Evolutionary conservation across 1,140 invertebrate species (phyloP).

Genomic region (Neodiprion lecontei): DNA sequence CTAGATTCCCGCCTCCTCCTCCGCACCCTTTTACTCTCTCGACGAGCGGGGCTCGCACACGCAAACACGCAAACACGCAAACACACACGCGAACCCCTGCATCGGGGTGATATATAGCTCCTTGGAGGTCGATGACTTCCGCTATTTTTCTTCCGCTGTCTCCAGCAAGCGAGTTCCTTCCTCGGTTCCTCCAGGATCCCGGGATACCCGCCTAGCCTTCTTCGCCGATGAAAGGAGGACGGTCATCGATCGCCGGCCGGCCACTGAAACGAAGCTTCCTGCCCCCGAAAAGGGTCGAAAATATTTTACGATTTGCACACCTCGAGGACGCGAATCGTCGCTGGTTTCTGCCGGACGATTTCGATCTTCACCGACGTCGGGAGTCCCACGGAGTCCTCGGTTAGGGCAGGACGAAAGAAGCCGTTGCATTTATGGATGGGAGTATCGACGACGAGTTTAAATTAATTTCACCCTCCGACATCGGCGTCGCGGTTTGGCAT

Average conservation of each 20-base stretch:
- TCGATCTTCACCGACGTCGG: background rate
- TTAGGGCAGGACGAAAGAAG: conserved; percentile 34
- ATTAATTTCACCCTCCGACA: conserved; percentile 46
- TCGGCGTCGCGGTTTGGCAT: conserved; percentile 36
- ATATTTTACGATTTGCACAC: background rate
- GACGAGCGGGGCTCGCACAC: conserved; percentile 31
- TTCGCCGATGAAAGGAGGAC: conserved; percentile 17
- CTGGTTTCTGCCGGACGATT: background rate
- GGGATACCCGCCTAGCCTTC: conserved; percentile 28
- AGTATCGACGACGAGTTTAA: conserved; percentile 44
- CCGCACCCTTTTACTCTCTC: conserved; percentile 45
- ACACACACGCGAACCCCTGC: conserved; percentile 36
- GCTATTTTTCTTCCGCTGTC: conserved; percentile 76
- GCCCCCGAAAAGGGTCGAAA: background rate
- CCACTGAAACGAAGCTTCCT: background rate
- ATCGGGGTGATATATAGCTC: conserved; percentile 71
- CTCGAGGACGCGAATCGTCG: background rate
- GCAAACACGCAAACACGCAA: conserved; percentile 27
- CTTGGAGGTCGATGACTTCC: conserved; percentile 77
- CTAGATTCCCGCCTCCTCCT: conserved; percentile 34
- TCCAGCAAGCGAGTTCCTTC: conserved; percentile 61
- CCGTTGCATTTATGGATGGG: conserved; percentile 53
- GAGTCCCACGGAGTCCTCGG: background rate
- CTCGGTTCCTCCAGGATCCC: conserved; percentile 46
- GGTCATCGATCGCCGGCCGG: background rate